phyloP scores from a whole-genome alignment of 2,113 vertebrate species.

The Fregata magnificens region DNA sequence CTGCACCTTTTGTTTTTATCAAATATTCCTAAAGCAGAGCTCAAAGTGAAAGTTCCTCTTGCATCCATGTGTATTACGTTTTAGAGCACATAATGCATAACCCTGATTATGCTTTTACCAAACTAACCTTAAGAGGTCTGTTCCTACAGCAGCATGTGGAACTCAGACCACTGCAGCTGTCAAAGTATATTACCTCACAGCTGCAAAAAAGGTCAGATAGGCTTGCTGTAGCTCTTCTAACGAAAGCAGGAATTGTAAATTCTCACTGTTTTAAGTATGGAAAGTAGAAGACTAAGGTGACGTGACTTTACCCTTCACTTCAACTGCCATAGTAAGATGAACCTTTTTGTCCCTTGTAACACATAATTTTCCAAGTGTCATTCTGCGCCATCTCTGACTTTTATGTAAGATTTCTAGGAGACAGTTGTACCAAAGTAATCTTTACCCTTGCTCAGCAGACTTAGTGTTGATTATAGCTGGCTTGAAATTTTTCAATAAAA shows the following conservation, averaged over 20 bases:
- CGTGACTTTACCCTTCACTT: background rate
- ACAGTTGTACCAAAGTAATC: background rate
- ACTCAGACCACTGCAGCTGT: rapidly evolving
- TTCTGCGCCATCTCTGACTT: background rate
- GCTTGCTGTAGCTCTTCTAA: background rate
- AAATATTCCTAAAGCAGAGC: background rate
- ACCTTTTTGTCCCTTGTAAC: background rate
- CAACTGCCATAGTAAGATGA: background rate
- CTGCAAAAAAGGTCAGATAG: background rate
- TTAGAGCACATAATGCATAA: background rate
- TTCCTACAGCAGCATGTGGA: background rate
- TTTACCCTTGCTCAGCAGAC: background rate
- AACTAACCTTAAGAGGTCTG: background rate
- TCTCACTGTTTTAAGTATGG: background rate
- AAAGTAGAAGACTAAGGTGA: background rate
- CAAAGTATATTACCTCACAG: background rate
- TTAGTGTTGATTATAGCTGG: background rate
- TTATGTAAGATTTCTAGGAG: background rate
- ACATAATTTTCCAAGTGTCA: background rate
- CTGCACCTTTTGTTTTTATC: background rate
- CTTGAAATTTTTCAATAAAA: background rate
- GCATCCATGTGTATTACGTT: background rate
- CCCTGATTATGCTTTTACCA: background rate
- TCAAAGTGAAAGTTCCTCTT: background rate
- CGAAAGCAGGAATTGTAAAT: background rate